These are phyloP conservation scores for Sycophila sp. DNA, from an alignment of 1,140 invertebrate genomes.

Conservation along the genomic window DNA sequence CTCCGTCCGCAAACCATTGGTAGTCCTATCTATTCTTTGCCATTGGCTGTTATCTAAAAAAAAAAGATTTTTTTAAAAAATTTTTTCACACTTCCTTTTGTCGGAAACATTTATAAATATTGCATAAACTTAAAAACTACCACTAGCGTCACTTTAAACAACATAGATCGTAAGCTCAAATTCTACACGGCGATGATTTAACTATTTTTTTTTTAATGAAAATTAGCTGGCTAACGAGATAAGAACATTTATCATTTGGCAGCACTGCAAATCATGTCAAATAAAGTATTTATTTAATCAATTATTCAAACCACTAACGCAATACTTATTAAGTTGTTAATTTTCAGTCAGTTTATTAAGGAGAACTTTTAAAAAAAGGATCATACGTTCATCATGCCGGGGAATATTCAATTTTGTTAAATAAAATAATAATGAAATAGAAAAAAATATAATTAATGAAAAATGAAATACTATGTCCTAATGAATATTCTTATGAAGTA, in stretches of 20 bases:
- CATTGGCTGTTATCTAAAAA: slow-evolving; percentile 84
- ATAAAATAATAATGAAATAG: too few species aligned
- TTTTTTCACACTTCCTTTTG: neutral
- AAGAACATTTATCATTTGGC: slow-evolving; percentile 7
- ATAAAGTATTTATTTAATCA: neutral
- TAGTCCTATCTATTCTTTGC: slow-evolving; percentile 85
- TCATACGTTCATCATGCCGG: neutral
- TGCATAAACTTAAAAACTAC: neutral
- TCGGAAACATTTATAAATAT: neutral
- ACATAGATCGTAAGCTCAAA: slow-evolving; percentile 13
- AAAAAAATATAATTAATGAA: neutral
- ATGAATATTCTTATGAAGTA: neutral
- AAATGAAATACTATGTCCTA: neutral
- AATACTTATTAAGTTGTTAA: neutral
- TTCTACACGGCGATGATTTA: slow-evolving; percentile 4
- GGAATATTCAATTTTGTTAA: neutral
- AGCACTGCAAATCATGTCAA: neutral
- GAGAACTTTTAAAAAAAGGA: neutral
- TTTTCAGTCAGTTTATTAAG: neutral
- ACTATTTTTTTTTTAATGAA: neutral
- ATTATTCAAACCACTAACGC: neutral
- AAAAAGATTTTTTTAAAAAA: slow-evolving; percentile 12
- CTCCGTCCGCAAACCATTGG: slow-evolving; percentile 84
- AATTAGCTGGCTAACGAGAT: neutral
- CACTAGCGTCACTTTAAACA: neutral